Evolutionary conservation across 2,113 vertebrate species (phyloP), one percentile per base, ranked within the genome.

Genomic region (Caranx melampygus): DNA sequence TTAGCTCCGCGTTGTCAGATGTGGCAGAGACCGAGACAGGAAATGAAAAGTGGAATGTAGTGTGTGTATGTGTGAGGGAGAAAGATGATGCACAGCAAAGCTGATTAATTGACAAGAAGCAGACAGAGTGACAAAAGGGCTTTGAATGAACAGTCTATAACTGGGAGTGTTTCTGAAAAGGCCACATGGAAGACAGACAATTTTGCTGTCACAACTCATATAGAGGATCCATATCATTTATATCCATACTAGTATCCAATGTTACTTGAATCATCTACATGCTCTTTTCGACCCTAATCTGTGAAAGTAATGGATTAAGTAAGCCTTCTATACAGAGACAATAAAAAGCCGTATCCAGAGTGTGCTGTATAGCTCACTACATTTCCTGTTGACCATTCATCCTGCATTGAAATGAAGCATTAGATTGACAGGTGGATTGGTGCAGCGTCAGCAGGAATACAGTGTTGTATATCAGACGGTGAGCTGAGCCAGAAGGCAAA

Each of bases 1-100:
- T 75, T 87, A 78, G 65, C 78, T 78, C 58, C 45, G n/a, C 47
- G 59, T 81, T 65, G 63, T 71, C 77, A 81, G n/a, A 75, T 81
- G 70, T 78, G 26, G 33, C 13, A 4, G 15, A 55, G 6, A 57
- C 20, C 54, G 47, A 55, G 44, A 49, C 0, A 0, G 52, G 65
- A 65, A 80, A 73, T 72, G 34, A 76, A 63, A 68, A 63, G 58
- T 18, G 69, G 8, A 67, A 37, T 66, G 37, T n/a, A 15, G 2
- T 37, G 10, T 20, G 54, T 55, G 72, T 72, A 67, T 49, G 37
- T 60, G 54, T 71, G 55, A 61, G 42, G 63, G 8, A 0, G 52
- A 58, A 16, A 65, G 61, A 59, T 70, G 59, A 74, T 58, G 70
- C 40, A 65, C 63, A 31, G 14, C 45, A 73, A 61, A 54, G 57